A percentile compares a stretch with the other conserved stretches of the same genome.
phyloP scores from a whole-genome alignment of 2,113 vertebrate genomes.

The Hippopotamus amphibius region DNA sequence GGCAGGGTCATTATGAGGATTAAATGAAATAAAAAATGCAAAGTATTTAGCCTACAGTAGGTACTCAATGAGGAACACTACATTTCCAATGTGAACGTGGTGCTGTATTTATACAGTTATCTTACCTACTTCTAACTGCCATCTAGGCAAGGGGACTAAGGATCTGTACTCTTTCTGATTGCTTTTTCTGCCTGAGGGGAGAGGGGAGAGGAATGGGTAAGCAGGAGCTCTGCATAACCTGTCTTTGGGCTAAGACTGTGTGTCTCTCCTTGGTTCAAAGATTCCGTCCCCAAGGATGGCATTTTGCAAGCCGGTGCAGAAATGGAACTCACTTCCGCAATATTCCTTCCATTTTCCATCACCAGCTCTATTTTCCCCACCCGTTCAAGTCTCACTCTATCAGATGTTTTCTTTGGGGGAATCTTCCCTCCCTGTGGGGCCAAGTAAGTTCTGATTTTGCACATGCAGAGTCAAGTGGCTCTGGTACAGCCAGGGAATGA shows the following conservation, averaged over 20 bases:
- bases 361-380: conserved; percentile 11
- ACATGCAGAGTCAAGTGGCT: conserved; percentile 67
- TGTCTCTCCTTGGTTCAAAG: not conserved
- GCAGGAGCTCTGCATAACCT: not conserved
- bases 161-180: not conserved
- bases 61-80: not conserved
- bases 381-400: conserved; percentile 9
- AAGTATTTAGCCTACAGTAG: not conserved
- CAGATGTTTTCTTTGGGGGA: conserved; percentile 58
- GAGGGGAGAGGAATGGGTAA: not conserved
- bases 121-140: not conserved
- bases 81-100: not conserved
- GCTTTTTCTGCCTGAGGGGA: not conserved
- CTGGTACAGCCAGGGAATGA: conserved; percentile 61
- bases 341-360: not conserved
- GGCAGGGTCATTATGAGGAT: not conserved
- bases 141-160: not conserved
- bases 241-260: not conserved
- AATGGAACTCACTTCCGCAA: not conserved
- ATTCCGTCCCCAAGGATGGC: not conserved
- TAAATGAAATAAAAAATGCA: not conserved
- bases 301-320: conserved; percentile 16
- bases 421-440: conserved; percentile 8
- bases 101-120: not conserved
- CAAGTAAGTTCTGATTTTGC: conserved; percentile 63